A percentile compares a stretch with the other conserved stretches of the same genome.
Conservation (phyloP, 2,797 vertebrate species). For the Rachycentron canadum region DNA sequence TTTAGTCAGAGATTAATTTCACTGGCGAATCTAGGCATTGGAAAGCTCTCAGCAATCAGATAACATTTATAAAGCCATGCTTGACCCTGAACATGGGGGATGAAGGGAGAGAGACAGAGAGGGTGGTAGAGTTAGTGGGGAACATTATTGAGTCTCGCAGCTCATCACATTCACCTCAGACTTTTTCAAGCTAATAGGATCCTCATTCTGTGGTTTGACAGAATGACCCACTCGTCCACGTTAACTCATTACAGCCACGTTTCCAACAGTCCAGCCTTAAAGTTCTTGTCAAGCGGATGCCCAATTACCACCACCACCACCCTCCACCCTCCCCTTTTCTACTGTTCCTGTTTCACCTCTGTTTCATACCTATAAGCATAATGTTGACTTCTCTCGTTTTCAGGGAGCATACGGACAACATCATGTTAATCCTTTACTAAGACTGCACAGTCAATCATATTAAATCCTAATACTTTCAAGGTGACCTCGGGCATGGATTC, state of each 20-base stretch:
- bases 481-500: constrained; percentile 75
- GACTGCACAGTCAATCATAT: constrained; percentile 77
- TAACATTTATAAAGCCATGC: constrained; percentile 79
- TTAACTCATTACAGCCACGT: constrained; percentile 64
- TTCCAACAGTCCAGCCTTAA: constrained; percentile 22
- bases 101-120: constrained; percentile 53
- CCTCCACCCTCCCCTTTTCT: too few relatives aligned
- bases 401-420: constrained; percentile 64
- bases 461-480: constrained; percentile 83
- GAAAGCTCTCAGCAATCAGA: constrained; percentile 81
- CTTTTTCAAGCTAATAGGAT: constrained; percentile 68
- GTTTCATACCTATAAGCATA: constrained; percentile 60
- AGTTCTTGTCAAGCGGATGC: constrained; percentile 31
- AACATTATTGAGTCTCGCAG: constrained; percentile 66
- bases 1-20: constrained; percentile 86
- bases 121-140: constrained; percentile 13
- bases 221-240: constrained; percentile 45
- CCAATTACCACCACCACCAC: neutral
- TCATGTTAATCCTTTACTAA: constrained; percentile 78
- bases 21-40: constrained; percentile 67
- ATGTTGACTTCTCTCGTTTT: constrained; percentile 71
- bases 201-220: constrained; percentile 67
- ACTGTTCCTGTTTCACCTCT: constrained; percentile 38
- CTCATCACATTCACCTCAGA: constrained; percentile 77
- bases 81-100: constrained; percentile 72